Conservation (phyloP, 2,797 vertebrate species). For the Leptoclinus maculatus region DNA sequence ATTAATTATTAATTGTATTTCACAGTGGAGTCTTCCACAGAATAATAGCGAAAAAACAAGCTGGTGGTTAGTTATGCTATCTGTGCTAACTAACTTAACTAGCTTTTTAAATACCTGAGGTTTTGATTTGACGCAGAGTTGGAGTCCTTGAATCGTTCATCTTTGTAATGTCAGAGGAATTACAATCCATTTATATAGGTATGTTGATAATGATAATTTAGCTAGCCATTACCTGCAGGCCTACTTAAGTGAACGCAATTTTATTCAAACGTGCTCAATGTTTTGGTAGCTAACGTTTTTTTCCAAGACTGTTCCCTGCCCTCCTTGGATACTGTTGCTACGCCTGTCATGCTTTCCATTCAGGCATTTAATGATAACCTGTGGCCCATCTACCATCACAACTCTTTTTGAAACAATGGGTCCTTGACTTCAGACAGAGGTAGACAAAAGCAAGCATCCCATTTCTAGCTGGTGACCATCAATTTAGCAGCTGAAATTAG, state of each 20-base stretch:
- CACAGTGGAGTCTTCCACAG: background rate
- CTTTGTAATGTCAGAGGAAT: background rate
- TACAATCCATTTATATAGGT: background rate
- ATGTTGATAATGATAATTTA: background rate
- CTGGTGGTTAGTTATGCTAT: background rate
- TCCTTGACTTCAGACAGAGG: background rate
- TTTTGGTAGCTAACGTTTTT: background rate
- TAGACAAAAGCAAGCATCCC: no score
- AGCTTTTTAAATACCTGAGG: slow-evolving; percentile 6
- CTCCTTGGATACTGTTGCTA: slow-evolving; percentile 13
- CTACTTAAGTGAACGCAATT: background rate
- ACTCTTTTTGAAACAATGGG: background rate
- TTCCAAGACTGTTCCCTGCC: background rate
- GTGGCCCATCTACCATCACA: background rate
- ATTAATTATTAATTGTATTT: background rate
- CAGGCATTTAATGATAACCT: background rate
- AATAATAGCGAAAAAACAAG: background rate
- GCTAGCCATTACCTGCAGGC: background rate
- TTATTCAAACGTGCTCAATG: background rate
- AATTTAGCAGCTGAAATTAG: no score
- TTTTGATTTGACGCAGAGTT: background rate
- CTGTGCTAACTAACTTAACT: no score
- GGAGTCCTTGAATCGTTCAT: background rate
- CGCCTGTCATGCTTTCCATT: background rate
- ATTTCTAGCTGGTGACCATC: no score